phyloP scores from a whole-genome alignment of 2,797 vertebrate genomes.

The Anableps anableps region DNA sequence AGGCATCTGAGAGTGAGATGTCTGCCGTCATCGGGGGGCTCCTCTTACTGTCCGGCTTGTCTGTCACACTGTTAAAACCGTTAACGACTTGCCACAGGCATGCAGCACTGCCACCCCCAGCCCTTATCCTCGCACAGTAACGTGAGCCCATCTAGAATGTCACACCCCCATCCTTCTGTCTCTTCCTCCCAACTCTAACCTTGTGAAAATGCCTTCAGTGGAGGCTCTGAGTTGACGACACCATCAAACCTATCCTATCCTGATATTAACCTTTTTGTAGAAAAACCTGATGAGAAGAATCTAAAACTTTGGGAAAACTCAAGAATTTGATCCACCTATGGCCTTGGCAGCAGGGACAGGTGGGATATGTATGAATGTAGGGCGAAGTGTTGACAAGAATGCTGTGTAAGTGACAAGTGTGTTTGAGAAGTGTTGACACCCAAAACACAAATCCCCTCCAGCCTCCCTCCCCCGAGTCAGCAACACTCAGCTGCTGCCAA shows the following conservation, averaged over 20 bases:
- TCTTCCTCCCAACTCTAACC: slow-evolving; percentile 34
- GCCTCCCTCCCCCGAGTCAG: slow-evolving; percentile 51
- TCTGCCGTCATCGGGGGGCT: slow-evolving; percentile 62
- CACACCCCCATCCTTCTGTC: slow-evolving; percentile 50
- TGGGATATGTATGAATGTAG: slow-evolving; percentile 31
- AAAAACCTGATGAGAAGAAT: slow-evolving; percentile 1
- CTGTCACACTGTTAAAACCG: slow-evolving; percentile 77
- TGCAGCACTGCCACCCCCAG: slow-evolving; percentile 45
- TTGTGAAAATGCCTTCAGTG: slow-evolving; percentile 32
- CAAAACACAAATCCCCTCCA: slow-evolving; percentile 61
- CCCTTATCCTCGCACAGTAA: slow-evolving; percentile 60
- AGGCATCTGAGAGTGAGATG: slow-evolving; percentile 59
- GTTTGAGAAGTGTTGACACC: slow-evolving; percentile 82
- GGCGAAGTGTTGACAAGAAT: slow-evolving; percentile 77
- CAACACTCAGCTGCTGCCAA: slow-evolving; percentile 71
- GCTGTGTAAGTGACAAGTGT: slow-evolving; percentile 84
- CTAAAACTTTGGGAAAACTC: slow-evolving; percentile 19
- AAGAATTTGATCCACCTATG: slow-evolving; percentile 24
- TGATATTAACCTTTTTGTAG: slow-evolving; percentile 15
- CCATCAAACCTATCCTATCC: slow-evolving; percentile 6
- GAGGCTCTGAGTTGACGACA: slow-evolving; percentile 18
- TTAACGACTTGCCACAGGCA: slow-evolving; percentile 78
- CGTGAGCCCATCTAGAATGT: slow-evolving; percentile 72
- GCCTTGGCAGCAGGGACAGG: slow-evolving; percentile 20
- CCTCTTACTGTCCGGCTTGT: slow-evolving; percentile 65